Evolutionary conservation across 2,888 invertebrate species (phyloP).

Genomic region (Lingula anatina): DNA sequence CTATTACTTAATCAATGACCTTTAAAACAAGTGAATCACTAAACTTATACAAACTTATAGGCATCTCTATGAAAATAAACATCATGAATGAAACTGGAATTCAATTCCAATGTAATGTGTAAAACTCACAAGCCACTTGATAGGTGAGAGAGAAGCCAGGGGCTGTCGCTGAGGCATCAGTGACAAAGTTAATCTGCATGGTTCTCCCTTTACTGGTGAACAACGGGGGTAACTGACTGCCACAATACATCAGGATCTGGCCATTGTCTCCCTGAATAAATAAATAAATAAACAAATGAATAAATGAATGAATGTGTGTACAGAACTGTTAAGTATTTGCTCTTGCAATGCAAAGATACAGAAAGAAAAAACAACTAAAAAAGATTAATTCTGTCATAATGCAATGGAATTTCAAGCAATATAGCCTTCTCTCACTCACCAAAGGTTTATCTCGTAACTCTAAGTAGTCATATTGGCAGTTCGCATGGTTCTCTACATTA

Average conservation of each 20-base stretch:
- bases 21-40: too few relatives aligned
- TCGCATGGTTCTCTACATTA: conserved; percentile 51
- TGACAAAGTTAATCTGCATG: conserved; percentile 54
- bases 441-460: conserved; percentile 35
- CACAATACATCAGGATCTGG: conserved; percentile 28
- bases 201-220: conserved; percentile 29
- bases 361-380: not conserved
- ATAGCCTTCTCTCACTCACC: conserved; percentile 26
- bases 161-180: conserved; percentile 49
- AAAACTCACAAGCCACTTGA: conserved; percentile 54
- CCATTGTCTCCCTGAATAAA: conserved; percentile 24
- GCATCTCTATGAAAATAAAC: too few relatives aligned
- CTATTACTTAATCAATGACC: too few relatives aligned
- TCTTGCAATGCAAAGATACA: conserved; percentile 1
- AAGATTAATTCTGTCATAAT: too few relatives aligned
- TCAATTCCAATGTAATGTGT: not conserved
- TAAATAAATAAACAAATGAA: not conserved
- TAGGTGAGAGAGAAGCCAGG: conserved; percentile 59
- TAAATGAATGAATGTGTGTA: not conserved
- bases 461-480: conserved; percentile 40
- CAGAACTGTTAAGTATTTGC: not conserved
- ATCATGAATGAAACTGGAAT: not conserved
- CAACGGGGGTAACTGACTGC: conserved; percentile 16
- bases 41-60: too few relatives aligned
- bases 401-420: too few relatives aligned